phyloP scores from a whole-genome alignment of 1,140 invertebrate genomes.

The Drosophila orosa region DNA sequence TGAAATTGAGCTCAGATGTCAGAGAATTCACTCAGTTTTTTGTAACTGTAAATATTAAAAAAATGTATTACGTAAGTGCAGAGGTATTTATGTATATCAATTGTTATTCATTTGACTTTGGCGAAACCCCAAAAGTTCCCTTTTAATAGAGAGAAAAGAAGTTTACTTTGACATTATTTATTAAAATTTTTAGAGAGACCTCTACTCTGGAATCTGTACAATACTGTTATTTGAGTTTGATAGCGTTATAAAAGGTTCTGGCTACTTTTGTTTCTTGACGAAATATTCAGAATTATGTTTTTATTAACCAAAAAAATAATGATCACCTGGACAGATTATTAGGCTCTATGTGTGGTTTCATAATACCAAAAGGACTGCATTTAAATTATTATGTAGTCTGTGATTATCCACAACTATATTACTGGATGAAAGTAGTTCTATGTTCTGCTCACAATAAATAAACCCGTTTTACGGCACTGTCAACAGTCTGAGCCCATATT shows the following conservation, averaged over 20 bases:
- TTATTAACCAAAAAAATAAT: background rate
- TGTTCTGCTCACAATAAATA: background rate
- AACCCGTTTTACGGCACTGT: conserved; percentile 9
- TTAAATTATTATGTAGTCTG: background rate
- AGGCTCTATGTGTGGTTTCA: background rate
- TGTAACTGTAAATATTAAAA: too few relatives aligned
- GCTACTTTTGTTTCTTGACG: too few relatives aligned
- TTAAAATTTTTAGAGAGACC: background rate
- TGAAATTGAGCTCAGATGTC: background rate
- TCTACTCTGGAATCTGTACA: background rate
- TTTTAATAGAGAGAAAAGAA: background rate
- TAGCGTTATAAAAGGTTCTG: too few relatives aligned
- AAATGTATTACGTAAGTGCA: too few relatives aligned
- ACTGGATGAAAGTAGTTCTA: background rate
- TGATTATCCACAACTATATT: too few relatives aligned
- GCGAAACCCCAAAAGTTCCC: background rate
- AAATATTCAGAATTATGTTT: too few relatives aligned
- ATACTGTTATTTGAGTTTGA: background rate
- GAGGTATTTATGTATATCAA: too few relatives aligned
- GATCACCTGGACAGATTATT: background rate
- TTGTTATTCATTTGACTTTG: too few relatives aligned
- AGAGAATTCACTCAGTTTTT: background rate
- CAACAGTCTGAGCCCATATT: conserved; percentile 11
- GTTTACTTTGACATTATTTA: background rate
- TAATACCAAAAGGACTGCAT: background rate